phyloP scores from a whole-genome alignment of 2,888 invertebrate genomes.

The Marronus borbonicus region DNA sequence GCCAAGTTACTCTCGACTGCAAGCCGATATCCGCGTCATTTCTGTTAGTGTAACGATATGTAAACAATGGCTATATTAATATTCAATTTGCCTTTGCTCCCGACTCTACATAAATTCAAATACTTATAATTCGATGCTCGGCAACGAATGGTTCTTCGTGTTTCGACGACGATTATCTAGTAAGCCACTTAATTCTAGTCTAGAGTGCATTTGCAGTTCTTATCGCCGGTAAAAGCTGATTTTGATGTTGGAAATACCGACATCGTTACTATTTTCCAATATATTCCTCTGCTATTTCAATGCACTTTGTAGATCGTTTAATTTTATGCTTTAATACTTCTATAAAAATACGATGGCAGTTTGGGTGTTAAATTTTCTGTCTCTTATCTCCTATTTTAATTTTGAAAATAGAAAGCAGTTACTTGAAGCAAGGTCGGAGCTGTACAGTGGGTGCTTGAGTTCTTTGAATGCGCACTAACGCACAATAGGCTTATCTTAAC shows the following conservation, averaged over 20 bases:
- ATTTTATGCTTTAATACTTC: too few species aligned
- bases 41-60: slow-evolving; percentile 44
- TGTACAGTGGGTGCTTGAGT: too few species aligned
- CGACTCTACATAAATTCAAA: slow-evolving; percentile 47
- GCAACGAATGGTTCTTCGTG: slow-evolving; percentile 20
- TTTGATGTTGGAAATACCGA: background rate
- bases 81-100: slow-evolving; percentile 46
- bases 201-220: background rate
- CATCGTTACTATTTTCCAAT: too few species aligned
- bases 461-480: too few species aligned
- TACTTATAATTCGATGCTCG: slow-evolving; percentile 41
- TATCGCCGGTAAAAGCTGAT: background rate
- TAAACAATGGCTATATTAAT: slow-evolving; percentile 48
- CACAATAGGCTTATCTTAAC: too few species aligned
- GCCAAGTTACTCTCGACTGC: slow-evolving; percentile 42
- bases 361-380: too few species aligned
- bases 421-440: too few species aligned
- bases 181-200: slow-evolving; percentile 30
- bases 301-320: too few species aligned
- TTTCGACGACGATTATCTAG: slow-evolving; percentile 20
- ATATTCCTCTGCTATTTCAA: too few species aligned
- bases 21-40: slow-evolving; percentile 24
- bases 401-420: too few species aligned
- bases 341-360: too few species aligned
- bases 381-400: too few species aligned